A percentile compares a stretch with the other conserved stretches of the same genome.
Evolutionary conservation across 2,797 vertebrate species (phyloP).

Genomic region (Chaetophractus vellerosus): DNA sequence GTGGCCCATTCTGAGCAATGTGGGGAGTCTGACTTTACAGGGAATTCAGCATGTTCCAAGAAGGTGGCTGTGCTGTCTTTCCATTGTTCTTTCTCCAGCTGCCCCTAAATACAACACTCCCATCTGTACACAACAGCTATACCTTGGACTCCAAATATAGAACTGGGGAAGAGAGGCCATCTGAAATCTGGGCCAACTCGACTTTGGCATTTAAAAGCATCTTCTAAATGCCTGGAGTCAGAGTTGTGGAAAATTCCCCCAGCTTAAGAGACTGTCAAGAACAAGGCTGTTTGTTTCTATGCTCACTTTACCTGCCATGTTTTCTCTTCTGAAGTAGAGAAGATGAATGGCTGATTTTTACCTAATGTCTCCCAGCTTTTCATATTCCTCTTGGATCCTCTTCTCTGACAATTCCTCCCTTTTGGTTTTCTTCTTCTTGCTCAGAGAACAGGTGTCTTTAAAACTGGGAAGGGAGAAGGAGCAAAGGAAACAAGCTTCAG

Average conservation of each 20-base stretch:
- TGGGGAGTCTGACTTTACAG: neutral
- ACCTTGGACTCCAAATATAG: neutral
- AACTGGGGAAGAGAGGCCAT: neutral
- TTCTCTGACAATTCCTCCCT: conserved; percentile 96
- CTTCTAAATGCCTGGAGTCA: conserved; percentile 6
- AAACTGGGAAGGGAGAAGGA: conserved; percentile 91
- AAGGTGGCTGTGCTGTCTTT: neutral
- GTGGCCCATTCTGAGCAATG: neutral
- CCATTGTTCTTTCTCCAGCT: neutral
- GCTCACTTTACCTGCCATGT: neutral
- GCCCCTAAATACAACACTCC: neutral
- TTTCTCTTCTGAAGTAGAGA: neutral
- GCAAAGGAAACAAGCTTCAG: rapidly evolving
- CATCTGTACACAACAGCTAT: neutral
- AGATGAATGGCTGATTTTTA: conserved; percentile 79
- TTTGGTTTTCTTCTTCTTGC: conserved; percentile 97
- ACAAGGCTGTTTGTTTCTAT: neutral
- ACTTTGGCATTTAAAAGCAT: neutral
- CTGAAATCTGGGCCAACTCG: neutral
- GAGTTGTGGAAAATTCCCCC: neutral
- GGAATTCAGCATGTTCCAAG: neutral
- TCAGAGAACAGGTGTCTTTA: conserved; percentile 97
- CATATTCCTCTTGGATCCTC: conserved; percentile 97
- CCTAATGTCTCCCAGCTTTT: conserved; percentile 96
- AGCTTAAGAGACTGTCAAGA: neutral